These are phyloP conservation scores for Volucella inflata DNA, from an alignment of 2,888 invertebrate genomes.

Conservation along the genomic window DNA sequence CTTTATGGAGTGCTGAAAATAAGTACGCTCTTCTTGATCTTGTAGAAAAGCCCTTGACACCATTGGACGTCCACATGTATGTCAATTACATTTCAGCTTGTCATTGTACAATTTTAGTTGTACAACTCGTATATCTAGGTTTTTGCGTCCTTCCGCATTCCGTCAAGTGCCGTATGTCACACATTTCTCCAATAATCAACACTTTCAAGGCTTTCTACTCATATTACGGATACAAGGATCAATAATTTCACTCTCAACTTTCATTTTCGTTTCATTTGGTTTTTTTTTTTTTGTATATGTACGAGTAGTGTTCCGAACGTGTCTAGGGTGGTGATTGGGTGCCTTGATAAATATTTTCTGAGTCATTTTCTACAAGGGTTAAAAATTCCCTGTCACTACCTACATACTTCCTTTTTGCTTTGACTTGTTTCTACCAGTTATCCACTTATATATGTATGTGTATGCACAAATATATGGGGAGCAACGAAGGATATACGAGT, in stretches of 20 bases:
- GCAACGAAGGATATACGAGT: constrained; percentile 25
- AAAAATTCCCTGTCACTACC: constrained; percentile 49
- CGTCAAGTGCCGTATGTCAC: constrained; percentile 45
- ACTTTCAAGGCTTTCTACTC: constrained; percentile 64
- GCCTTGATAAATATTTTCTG: constrained; percentile 64
- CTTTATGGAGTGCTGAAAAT: too few relatives aligned
- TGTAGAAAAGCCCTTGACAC: too few relatives aligned
- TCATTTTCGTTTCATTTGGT: constrained; percentile 54
- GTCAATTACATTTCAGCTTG: too few relatives aligned
- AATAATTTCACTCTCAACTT: constrained; percentile 68
- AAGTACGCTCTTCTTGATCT: too few relatives aligned
- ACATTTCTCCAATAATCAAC: constrained; percentile 49
- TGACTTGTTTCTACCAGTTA: constrained; percentile 8
- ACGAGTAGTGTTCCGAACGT: constrained; percentile 50
- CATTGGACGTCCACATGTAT: too few relatives aligned
- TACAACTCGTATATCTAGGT: too few relatives aligned
- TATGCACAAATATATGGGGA: constrained; percentile 13
- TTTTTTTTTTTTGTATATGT: constrained; percentile 28
- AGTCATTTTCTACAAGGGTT: constrained; percentile 66
- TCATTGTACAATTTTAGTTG: too few relatives aligned
- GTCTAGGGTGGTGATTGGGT: constrained; percentile 58
- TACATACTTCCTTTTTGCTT: constrained; percentile 35
- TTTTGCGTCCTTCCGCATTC: constrained; percentile 52
- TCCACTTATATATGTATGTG: not conserved
- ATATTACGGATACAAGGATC: constrained; percentile 43